These are phyloP conservation scores for Oncorhynchus mykiss DNA, from an alignment of 2,113 vertebrate genomes.

Conservation along the genomic window DNA sequence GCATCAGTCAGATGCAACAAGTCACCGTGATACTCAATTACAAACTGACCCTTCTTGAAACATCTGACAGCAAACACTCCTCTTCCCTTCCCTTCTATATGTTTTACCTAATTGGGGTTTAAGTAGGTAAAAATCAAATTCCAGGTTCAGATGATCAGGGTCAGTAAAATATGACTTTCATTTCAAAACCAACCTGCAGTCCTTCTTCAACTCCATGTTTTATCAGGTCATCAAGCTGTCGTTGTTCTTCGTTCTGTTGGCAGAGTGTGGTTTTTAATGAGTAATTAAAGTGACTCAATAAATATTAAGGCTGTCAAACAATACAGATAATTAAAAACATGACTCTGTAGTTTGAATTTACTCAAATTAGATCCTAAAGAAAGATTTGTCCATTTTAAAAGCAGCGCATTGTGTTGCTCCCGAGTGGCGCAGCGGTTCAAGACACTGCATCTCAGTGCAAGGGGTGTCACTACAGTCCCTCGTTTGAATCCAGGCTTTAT, in stretches of 20 bases:
- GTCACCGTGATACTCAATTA: conserved; percentile 74
- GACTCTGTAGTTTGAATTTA: too few relatives aligned
- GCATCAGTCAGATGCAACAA: conserved; percentile 79
- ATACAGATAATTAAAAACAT: too few relatives aligned
- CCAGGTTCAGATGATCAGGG: background rate
- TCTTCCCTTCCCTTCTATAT: conserved; percentile 89
- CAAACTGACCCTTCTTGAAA: conserved; percentile 69
- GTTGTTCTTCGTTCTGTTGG: conserved; percentile 84
- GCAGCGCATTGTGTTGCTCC: too few relatives aligned
- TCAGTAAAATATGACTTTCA: background rate
- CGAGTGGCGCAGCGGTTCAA: too few relatives aligned
- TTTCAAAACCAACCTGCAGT: conserved; percentile 79
- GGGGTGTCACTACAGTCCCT: too few relatives aligned
- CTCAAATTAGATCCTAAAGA: too few relatives aligned
- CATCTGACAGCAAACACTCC: conserved; percentile 69
- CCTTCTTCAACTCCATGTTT: conserved; percentile 86
- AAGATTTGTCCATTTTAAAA: too few relatives aligned
- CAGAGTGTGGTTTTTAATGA: conserved; percentile 7
- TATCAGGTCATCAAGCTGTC: conserved; percentile 85
- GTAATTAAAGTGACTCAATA: too few relatives aligned
- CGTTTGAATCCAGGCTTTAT: too few relatives aligned
- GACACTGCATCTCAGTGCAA: too few relatives aligned
- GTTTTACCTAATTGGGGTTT: conserved; percentile 77
- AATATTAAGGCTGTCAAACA: too few relatives aligned
- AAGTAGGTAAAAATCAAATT: background rate